Base-by-base conservation (phyloP, 2,888 invertebrate species). In the Himalopsyche tibetana region DNA sequence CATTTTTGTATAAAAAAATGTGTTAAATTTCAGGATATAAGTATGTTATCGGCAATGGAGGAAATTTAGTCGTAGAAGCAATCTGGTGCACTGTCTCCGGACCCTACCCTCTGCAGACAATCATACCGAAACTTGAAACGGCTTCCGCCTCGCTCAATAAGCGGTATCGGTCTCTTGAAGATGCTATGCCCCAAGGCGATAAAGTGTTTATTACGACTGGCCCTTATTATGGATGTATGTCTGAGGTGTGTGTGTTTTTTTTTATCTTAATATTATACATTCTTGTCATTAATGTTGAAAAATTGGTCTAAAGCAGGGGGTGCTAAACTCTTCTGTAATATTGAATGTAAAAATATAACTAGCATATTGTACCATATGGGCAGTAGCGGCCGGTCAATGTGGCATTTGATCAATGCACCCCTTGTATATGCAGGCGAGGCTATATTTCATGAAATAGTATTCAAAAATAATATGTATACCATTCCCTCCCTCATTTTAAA, bases 191-290 rank as follows among this genome's bases (percentile, higher is more conserved):
- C 0, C 91, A 93, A 0, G 95, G 95, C 0, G 94, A 94, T 83
- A 90, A 90, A 2, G 96, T 97, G 89, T 98, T 98, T 91, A 89
- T 93, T 51, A 94, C 97, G 91, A 93, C 98, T 0, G 95, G 95
- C 89, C 96, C 96, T 8, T 95, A 96, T 91, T 98, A 98, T 90
- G 98, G 98, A 0, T 94, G 95, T 81, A 93, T 95, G 90, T 98
- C 96, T 82, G 94, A 95, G 90, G 97, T 98, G 0, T 90, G 0
- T 90, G 93, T 90, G 90, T 91, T 0, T 42, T 42, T 2, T 42
- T 51, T 51, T 51, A 15, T 51, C 8, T 45, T 6, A 40, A 40
- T 40, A 3, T 40, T 6, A 40, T 40, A 40, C 40, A 40, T 40
- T 40, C 0, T 40, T 40, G 40, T 6, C 40, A 40, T 28, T 28